Evolutionary conservation across 1,140 invertebrate genomes (phyloP), one percentile per base, ranked within the genome.

Genomic region (Tetraneura akinire): DNA sequence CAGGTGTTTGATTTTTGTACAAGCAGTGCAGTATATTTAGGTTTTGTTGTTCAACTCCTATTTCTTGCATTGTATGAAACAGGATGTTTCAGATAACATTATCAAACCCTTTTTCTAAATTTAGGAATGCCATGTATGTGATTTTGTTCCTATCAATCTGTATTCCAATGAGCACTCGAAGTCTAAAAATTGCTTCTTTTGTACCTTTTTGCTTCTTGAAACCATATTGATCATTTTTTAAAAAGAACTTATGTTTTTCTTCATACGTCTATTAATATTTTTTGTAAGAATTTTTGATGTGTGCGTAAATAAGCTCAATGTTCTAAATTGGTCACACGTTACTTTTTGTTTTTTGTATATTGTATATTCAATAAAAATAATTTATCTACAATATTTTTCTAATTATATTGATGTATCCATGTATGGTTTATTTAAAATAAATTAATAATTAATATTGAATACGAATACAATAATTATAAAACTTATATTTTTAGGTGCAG

Each of bases 71-170:
- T 49, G 81, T 70, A 29, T 82, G 47, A 68, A 55, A n/a, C 68
- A 82, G 13, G 60, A 47, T 82, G 29, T 66, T 74, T 26, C 80
- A 80, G 21, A 32, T 55, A 18, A 82, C 81, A 51, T 78, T 80
- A 71, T 81, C 76, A 64, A 81, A 82, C 10, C 29, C 60, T 23
- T 80, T 80, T 80, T 68, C 62, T 53, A 80, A 45, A 80, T 68
- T 45, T 66, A 53, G 23, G 71, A 80, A 70, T 47, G 32, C 23
- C 37, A 82, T 80, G 81, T 68, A 83, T 68, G 71, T 82, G 26
- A 29, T 37, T 45, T 62, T 81, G 81, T 21, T 81, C 70, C 62
- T 82, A 81, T 60, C 70, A 2, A 42, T 68, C 51, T 62, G 73
- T 81, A 76, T 80, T 76, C 82, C 80, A 4, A 45, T 66, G 8